Percentiles rank a stretch among this genome's conserved stretches.
Conservation (phyloP, 2,113 vertebrate species). For the Pangasianodon gigas region DNA sequence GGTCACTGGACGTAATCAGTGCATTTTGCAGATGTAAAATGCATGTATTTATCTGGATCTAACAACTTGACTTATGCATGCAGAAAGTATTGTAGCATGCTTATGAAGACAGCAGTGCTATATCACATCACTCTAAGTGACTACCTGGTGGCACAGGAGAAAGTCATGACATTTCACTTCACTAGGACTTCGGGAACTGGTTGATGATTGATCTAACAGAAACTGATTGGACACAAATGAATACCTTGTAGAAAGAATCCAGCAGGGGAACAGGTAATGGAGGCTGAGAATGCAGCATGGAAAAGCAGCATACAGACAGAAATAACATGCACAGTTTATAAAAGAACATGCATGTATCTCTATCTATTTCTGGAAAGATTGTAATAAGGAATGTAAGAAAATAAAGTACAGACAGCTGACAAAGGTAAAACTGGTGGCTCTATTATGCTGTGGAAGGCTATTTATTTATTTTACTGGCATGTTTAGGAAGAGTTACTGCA, state of each 20-base stretch:
- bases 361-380: conserved; percentile 33
- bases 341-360: background rate
- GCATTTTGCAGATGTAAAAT: conserved; percentile 1
- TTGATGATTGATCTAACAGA: conserved; percentile 21
- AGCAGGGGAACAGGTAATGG: conserved; percentile 68
- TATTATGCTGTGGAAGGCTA: background rate
- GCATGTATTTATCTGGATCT: background rate
- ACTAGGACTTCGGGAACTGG: conserved; percentile 11
- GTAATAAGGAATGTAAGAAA: background rate
- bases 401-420: conserved; percentile 9
- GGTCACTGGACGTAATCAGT: background rate
- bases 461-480: background rate
- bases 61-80: conserved; percentile 20
- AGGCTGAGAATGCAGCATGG: conserved; percentile 62
- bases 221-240: conserved; percentile 32
- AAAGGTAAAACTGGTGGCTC: background rate
- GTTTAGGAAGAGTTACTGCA: background rate
- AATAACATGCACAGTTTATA: conserved; percentile 47
- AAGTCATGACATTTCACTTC: conserved; percentile 30
- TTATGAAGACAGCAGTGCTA: conserved; percentile 18
- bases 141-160: conserved; percentile 47
- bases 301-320: conserved; percentile 48
- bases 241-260: conserved; percentile 77
- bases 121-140: conserved; percentile 41
- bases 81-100: conserved; percentile 43